Evolutionary conservation across 1,140 invertebrate species (phyloP).

Genomic region (Lordiphosa collinella): DNA sequence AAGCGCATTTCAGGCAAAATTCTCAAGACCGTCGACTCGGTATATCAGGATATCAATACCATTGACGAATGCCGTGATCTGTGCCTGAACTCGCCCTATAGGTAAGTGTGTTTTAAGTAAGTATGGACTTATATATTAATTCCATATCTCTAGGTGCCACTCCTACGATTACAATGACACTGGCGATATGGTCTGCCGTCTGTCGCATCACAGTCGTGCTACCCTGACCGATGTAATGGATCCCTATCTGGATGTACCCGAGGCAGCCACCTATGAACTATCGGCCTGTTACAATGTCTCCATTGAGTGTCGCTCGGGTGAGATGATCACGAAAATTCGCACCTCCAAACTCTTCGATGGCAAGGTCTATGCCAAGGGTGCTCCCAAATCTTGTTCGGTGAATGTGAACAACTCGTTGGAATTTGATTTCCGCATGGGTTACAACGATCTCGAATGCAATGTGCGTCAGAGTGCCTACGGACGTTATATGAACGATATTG

Average conservation of each 20-base stretch:
- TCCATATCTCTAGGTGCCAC: conserved; percentile 84
- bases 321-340: conserved; percentile 95
- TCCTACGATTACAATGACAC: conserved; percentile 96
- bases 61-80: conserved; percentile 92
- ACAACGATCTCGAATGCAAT: conserved; percentile 94
- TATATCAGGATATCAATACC: conserved; percentile 93
- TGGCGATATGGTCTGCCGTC: conserved; percentile 93
- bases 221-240: conserved; percentile 94
- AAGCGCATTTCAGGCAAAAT: conserved; percentile 92
- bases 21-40: conserved; percentile 95
- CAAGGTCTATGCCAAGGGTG: conserved; percentile 95
- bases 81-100: conserved; percentile 92
- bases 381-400: conserved; percentile 94
- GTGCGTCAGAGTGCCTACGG: conserved; percentile 92
- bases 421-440: conserved; percentile 93
- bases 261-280: conserved; percentile 93
- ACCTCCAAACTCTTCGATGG: conserved; percentile 96
- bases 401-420: conserved; percentile 92
- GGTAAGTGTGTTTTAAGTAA: conserved; percentile 60
- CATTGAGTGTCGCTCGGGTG: conserved; percentile 93
- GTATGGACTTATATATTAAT: neutral
- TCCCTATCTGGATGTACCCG: conserved; percentile 92
- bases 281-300: conserved; percentile 97
- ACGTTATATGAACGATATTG: conserved; percentile 92
- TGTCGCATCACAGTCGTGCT: conserved; percentile 93